Percentiles rank a stretch among this genome's conserved stretches.
phyloP scores from a whole-genome alignment of 2,888 invertebrate species.

The Leptinotarsa rubiginosa region DNA sequence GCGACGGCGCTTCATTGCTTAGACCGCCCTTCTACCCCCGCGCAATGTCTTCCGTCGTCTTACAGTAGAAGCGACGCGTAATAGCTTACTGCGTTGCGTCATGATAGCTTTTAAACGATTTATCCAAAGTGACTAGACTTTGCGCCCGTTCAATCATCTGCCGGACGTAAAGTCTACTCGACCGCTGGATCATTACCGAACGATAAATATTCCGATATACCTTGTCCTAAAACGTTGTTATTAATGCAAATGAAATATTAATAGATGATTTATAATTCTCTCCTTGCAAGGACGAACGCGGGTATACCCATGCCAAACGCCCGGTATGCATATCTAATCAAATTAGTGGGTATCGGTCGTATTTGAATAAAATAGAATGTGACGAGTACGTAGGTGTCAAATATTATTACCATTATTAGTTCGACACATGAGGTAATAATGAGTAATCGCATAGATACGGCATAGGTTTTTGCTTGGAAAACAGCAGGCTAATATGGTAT shows the following conservation, averaged over 20 bases:
- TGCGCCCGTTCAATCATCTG: background rate
- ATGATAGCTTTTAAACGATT: too few species aligned
- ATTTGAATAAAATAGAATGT: constrained; percentile 23
- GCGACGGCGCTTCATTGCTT: too few species aligned
- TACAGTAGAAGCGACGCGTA: too few species aligned
- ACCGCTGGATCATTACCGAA: background rate
- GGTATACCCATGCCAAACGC: constrained; percentile 15
- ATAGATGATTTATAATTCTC: constrained; percentile 28
- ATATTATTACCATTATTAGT: constrained; percentile 20
- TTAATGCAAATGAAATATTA: constrained; percentile 14
- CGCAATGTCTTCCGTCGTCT: too few species aligned
- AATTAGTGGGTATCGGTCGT: constrained; percentile 25
- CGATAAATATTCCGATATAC: constrained; percentile 8
- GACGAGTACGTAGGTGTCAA: constrained; percentile 23
- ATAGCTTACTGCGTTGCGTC: too few species aligned
- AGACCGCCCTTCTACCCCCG: too few species aligned
- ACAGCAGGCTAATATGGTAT: background rate
- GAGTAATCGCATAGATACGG: background rate
- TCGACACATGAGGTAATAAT: background rate
- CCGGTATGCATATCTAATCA: constrained; percentile 26
- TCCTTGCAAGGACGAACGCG: constrained; percentile 23
- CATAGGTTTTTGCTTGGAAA: background rate
- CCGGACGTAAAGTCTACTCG: background rate
- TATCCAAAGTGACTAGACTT: background rate
- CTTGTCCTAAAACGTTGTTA: constrained; percentile 19